Evolutionary conservation across 2,888 invertebrate species (phyloP), one percentile per base, ranked within the genome.

Genomic region (Eupithecia pulchellata): DNA sequence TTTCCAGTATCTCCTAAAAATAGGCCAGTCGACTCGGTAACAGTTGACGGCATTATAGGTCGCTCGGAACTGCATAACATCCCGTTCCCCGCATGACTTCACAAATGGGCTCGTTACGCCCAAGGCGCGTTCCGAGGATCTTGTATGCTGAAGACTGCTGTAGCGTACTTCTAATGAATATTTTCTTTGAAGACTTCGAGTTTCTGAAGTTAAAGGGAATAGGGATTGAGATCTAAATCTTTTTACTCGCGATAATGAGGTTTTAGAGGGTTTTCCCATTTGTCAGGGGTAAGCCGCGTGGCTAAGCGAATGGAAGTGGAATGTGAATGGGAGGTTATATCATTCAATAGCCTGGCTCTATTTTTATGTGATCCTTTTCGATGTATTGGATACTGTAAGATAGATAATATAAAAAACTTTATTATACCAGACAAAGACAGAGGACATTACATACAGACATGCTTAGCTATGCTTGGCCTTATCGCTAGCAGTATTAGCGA

Each of bases 51-150:
- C 65, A 66, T 72, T 68, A 57, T 52, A 64, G 66, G 52, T 63
- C 42, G 55, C 62, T 32, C 11, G 30, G 57, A 75, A 74, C 70
- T 78, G 78, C 80, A 80, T 80, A 79, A 79, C 78, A 79, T 81
- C 81, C 83, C 78, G 75, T 81, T 84, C 83, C 85, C 80, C 82
- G 80, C 75, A 73, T 77, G 79, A 81, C 79, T 81, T 83, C 81
- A 75, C 82, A 78, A 79, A 80, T 76, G 77, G 75, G 71, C 72
- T 72, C 72, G 61, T 47, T 65, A 63, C n/a, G 77, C 78, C 80
- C 75, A 64, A 68, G 72, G 66, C 72, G 69, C 74, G 72, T 60
- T 60, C 27, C 70, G 65, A 79, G 77, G 77, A 79, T 68, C 71
- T 65, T 69, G 74, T 69, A 72, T 68, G 57, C 67, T 69, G 72